phyloP scores from a whole-genome alignment of 1,140 invertebrate species.

The Brachionus paranguensis region DNA sequence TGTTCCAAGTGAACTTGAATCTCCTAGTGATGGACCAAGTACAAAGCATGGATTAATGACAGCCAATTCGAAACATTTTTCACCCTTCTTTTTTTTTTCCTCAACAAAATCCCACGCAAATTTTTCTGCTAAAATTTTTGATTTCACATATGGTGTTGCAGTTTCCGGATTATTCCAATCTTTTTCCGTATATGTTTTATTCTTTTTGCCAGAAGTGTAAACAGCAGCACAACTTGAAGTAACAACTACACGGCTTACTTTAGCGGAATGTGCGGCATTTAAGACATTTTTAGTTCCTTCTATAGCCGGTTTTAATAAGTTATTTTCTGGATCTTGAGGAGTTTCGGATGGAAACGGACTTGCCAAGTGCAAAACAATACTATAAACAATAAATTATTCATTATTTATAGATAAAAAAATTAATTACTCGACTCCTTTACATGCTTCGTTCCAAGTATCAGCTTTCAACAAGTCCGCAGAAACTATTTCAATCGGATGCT shows the following conservation, averaged over 20 bases:
- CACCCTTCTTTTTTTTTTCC: constrained; percentile 51
- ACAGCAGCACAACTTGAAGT: constrained; percentile 59
- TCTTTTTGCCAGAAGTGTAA: constrained; percentile 48
- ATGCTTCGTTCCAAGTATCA: constrained; percentile 55
- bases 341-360: constrained; percentile 58
- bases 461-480: constrained; percentile 52
- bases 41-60: constrained; percentile 60
- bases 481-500: constrained; percentile 55
- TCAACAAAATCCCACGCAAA: constrained; percentile 61
- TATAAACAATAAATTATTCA: neutral
- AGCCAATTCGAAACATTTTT: constrained; percentile 56
- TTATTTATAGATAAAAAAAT: neutral
- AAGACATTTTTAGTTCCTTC: constrained; percentile 60
- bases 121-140: constrained; percentile 60
- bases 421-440: constrained; percentile 50
- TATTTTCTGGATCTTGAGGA: constrained; percentile 54
- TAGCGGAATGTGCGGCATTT: constrained; percentile 56
- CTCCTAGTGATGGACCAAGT: constrained; percentile 57
- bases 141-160: constrained; percentile 54
- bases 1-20: constrained; percentile 44
- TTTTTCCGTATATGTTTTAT: constrained; percentile 57
- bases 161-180: constrained; percentile 57
- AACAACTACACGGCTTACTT: constrained; percentile 59
- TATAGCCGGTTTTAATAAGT: constrained; percentile 58
- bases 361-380: constrained; percentile 59